Conservation (phyloP, 2,797 vertebrate genomes). For the Coluber constrictor region DNA sequence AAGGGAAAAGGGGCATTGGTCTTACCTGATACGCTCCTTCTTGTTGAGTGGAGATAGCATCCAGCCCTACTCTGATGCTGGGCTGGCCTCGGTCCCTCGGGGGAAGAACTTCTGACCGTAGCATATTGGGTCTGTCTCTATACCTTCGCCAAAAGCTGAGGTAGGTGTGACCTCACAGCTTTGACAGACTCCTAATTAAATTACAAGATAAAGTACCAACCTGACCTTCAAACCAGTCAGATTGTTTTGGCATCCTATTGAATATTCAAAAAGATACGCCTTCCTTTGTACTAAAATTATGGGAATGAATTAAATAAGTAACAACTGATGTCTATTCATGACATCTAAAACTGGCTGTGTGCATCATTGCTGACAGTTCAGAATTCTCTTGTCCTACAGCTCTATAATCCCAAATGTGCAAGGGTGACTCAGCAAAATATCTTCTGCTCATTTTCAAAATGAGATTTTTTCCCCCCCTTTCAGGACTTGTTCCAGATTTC, state of each 20-base stretch:
- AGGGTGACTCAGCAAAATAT: background rate
- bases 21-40: too few species aligned
- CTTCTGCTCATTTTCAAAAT: background rate
- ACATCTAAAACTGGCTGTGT: background rate
- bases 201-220: background rate
- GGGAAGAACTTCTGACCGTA: too few species aligned
- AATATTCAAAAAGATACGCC: background rate
- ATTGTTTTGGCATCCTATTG: background rate
- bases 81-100: too few species aligned
- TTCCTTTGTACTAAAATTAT: background rate
- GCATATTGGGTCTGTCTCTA: too few species aligned
- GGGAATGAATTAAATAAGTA: background rate
- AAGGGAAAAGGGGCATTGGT: too few species aligned
- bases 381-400: background rate
- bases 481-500: background rate
- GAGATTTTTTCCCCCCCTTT: background rate
- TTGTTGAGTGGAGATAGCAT: too few species aligned
- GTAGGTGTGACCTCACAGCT: too few species aligned
- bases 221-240: background rate
- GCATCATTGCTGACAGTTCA: background rate
- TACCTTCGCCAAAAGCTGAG: too few species aligned
- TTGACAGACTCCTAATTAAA: background rate
- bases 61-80: too few species aligned
- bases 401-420: background rate
- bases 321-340: background rate